A percentile compares a stretch with the other conserved stretches of the same genome.
phyloP scores from a whole-genome alignment of 2,888 invertebrate genomes.

The Phyto melanocephala region DNA sequence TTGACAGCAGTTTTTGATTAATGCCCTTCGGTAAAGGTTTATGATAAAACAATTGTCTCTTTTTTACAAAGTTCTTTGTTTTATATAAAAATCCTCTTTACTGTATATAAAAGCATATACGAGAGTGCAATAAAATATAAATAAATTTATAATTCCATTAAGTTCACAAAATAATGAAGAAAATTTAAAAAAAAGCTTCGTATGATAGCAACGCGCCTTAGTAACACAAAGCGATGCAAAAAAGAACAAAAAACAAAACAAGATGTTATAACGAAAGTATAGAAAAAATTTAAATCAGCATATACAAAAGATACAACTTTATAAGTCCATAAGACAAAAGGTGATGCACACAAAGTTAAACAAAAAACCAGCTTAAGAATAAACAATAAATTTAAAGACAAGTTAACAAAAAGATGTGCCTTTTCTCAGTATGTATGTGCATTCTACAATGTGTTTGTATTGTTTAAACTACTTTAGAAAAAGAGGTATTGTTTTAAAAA shows the following conservation, averaged over 20 bases:
- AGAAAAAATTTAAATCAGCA: not conserved
- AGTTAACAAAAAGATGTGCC: not conserved
- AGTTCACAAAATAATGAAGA: not conserved
- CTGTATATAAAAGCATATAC: not conserved
- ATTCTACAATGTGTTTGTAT: not conserved
- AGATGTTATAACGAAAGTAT: conserved; percentile 38
- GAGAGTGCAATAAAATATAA: conserved; percentile 15
- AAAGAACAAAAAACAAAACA: conserved; percentile 8
- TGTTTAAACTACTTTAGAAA: conserved; percentile 34
- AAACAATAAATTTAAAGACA: conserved; percentile 21
- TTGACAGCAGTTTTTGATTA: no score
- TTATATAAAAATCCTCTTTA: not conserved
- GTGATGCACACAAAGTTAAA: not conserved
- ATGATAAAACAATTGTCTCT: no score
- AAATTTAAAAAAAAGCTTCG: conserved; percentile 12
- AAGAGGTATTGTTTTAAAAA: conserved; percentile 45
- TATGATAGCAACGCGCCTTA: conserved; percentile 27
- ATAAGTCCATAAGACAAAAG: conserved; percentile 25
- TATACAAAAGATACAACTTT: not conserved
- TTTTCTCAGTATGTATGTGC: not conserved
- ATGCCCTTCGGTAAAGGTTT: no score
- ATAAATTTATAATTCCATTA: conserved; percentile 55
- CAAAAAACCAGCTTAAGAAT: conserved; percentile 1
- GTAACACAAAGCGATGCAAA: conserved; percentile 16
- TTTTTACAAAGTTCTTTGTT: not conserved